Conservation (phyloP, 2,888 invertebrate genomes). For the Hedya salicella region DNA sequence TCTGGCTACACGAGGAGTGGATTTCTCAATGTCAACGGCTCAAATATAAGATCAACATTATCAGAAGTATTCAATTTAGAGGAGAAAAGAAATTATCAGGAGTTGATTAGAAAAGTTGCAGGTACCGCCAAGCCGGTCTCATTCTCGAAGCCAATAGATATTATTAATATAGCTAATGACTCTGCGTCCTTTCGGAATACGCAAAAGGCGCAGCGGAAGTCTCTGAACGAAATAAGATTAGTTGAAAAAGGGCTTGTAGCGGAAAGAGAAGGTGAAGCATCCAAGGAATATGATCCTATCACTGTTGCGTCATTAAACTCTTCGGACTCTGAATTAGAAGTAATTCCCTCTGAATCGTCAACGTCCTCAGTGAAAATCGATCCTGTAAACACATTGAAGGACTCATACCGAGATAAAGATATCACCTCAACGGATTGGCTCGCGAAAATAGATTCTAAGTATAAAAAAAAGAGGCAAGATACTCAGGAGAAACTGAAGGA, state of each 20-base stretch:
- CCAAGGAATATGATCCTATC: slow-evolving; percentile 74
- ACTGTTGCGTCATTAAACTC: slow-evolving; percentile 78
- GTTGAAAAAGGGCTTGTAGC: slow-evolving; percentile 62
- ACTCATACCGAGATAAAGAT: slow-evolving; percentile 80
- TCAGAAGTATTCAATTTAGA: slow-evolving; percentile 84
- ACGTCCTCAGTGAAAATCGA: slow-evolving; percentile 69
- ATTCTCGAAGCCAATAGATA: slow-evolving; percentile 60
- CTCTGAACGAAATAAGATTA: slow-evolving; percentile 69
- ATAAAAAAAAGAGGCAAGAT: slow-evolving; percentile 71
- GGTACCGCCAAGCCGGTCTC: slow-evolving; percentile 59
- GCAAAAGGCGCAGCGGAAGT: slow-evolving; percentile 65
- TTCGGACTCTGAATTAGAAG: slow-evolving; percentile 77
- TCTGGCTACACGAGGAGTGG: slow-evolving; percentile 59
- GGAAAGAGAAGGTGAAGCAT: slow-evolving; percentile 61
- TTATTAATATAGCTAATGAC: slow-evolving; percentile 69
- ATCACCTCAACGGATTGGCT: slow-evolving; percentile 84
- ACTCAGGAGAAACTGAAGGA: slow-evolving; percentile 77
- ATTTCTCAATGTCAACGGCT: slow-evolving; percentile 64
- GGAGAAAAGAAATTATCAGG: slow-evolving; percentile 84
- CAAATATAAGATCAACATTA: slow-evolving; percentile 66
- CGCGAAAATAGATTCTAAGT: slow-evolving; percentile 75
- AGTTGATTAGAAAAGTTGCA: slow-evolving; percentile 77
- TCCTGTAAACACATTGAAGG: slow-evolving; percentile 84
- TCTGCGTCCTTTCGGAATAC: slow-evolving; percentile 69
- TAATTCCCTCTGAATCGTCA: slow-evolving; percentile 74